Evolutionary conservation across 2,113 vertebrate genomes (phyloP).

Genomic region (Camelus dromedarius): DNA sequence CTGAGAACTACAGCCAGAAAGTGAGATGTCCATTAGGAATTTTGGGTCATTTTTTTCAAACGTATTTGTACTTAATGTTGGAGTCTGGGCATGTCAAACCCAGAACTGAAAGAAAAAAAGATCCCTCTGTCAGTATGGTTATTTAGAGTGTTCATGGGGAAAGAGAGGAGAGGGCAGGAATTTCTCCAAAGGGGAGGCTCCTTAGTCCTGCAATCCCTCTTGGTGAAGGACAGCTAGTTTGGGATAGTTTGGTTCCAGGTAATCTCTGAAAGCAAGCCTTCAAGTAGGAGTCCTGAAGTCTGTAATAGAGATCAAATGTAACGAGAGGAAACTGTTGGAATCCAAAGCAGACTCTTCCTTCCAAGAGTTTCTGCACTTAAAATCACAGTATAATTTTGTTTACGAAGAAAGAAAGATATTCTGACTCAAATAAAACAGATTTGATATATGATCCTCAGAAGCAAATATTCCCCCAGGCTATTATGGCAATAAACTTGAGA

Average conservation of each 20-base stretch:
- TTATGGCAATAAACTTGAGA: slow-evolving; percentile 36
- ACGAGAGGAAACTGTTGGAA: slow-evolving; percentile 55
- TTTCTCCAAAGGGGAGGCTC: not conserved
- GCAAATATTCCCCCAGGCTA: not conserved
- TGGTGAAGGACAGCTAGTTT: not conserved
- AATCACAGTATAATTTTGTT: slow-evolving; percentile 66
- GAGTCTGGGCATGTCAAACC: slow-evolving; percentile 36
- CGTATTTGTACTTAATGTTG: slow-evolving; percentile 12
- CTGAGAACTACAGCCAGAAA: slow-evolving; percentile 43
- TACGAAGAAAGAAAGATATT: slow-evolving; percentile 53
- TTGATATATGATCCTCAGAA: slow-evolving; percentile 47
- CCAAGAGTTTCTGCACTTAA: slow-evolving; percentile 68
- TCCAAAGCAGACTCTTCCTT: slow-evolving; percentile 45
- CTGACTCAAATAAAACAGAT: slow-evolving; percentile 66
- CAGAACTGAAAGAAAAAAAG: not conserved
- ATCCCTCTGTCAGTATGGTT: not conserved
- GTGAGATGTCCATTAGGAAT: slow-evolving; percentile 48
- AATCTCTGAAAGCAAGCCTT: not conserved
- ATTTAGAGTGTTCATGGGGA: not conserved
- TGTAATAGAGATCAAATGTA: slow-evolving; percentile 12
- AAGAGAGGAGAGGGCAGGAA: not conserved
- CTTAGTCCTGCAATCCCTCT: not conserved
- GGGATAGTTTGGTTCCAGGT: not conserved
- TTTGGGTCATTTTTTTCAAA: slow-evolving; percentile 25
- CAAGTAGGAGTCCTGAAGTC: slow-evolving; percentile 25